Evolutionary conservation across 1,140 invertebrate species (phyloP), one percentile per base, ranked within the genome.

Genomic region (Monomorium pharaonis): DNA sequence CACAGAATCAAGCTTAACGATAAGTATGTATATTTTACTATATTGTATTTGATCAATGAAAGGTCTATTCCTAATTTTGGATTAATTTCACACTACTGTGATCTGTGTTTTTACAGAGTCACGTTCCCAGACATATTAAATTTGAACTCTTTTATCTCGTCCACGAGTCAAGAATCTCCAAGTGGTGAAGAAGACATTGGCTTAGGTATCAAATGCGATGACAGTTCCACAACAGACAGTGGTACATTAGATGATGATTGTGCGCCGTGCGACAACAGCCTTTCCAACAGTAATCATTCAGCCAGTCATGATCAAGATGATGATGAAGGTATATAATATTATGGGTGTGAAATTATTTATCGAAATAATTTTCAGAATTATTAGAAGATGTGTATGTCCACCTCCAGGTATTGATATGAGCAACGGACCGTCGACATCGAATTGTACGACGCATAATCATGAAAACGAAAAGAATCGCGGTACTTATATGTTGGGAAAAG

Each of bases 1-100:
- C 97, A 98, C 92, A 96, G 98, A 85, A 98, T 99, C 83, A 99
- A 99, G 95, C 95, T 99, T 27, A 99, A 99, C 95, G 98, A 99
- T 94, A 98, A 97, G 98, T 98, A 95, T 95, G 96, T 91, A 58
- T 27, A 44, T 51, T 33, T 2, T 21, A 49, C 24, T 21, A 51
- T 51, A 30, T 47, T 33, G 6, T n/a, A n/a, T 21, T 81, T 24
- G 58, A 51, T 47, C 16, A 24, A 27, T 56, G 5, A 54, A 54
- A 24, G 7, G 24, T 30, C 4, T n/a, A 27, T 14, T 72, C 3
- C 18, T 56, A 14, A n/a, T 80, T 37, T 47, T 47, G 12, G 14
- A 65, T 10, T 42, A 27, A 72, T 44, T 33, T 51, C 0, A 30
- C 12, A 47, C 69, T n/a, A 37, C 74, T 3, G 54, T 51, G 42